phyloP scores from a whole-genome alignment of 2,888 invertebrate species.

The Clusia tigrina region DNA sequence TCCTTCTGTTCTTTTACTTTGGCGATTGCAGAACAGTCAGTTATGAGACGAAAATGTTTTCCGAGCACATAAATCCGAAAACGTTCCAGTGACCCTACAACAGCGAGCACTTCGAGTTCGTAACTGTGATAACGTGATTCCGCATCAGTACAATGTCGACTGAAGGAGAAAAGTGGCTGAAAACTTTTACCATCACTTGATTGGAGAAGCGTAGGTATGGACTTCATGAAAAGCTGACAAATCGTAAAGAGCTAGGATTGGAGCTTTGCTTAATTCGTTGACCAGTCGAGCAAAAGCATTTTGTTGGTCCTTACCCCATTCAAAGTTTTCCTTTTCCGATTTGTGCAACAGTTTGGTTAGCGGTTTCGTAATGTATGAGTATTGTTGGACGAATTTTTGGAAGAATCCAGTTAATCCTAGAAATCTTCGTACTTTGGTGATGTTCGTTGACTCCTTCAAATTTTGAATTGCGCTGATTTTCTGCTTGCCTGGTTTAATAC shows the following conservation, averaged over 20 bases:
- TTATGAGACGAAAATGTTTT: not conserved
- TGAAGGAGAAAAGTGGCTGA: conserved; percentile 22
- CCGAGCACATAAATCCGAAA: not conserved
- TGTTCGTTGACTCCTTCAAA: conserved; percentile 10
- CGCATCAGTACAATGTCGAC: conserved; percentile 14
- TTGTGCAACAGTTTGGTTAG: conserved; percentile 34
- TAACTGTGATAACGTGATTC: conserved; percentile 9
- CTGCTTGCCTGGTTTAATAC: no score
- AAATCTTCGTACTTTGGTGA: conserved; percentile 24
- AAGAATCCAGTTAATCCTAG: conserved; percentile 34
- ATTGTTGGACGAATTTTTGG: conserved; percentile 31
- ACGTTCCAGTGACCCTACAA: conserved; percentile 14
- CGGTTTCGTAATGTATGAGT: conserved; percentile 32
- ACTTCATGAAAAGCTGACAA: conserved; percentile 18
- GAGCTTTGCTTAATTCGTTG: conserved; percentile 7
- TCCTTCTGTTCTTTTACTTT: conserved; percentile 9
- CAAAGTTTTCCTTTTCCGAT: conserved; percentile 9
- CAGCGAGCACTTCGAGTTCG: conserved; percentile 15
- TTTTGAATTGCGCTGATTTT: no score
- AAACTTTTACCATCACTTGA: conserved; percentile 10
- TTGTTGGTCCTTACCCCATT: conserved; percentile 14
- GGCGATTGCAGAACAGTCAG: conserved; percentile 3
- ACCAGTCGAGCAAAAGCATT: conserved; percentile 18
- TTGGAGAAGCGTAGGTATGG: conserved; percentile 27
- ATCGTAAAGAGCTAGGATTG: conserved; percentile 16